Evolutionary conservation across 2,113 vertebrate species (phyloP), one percentile per base, ranked within the genome.

Genomic region (Gasterosteus nipponicus): DNA sequence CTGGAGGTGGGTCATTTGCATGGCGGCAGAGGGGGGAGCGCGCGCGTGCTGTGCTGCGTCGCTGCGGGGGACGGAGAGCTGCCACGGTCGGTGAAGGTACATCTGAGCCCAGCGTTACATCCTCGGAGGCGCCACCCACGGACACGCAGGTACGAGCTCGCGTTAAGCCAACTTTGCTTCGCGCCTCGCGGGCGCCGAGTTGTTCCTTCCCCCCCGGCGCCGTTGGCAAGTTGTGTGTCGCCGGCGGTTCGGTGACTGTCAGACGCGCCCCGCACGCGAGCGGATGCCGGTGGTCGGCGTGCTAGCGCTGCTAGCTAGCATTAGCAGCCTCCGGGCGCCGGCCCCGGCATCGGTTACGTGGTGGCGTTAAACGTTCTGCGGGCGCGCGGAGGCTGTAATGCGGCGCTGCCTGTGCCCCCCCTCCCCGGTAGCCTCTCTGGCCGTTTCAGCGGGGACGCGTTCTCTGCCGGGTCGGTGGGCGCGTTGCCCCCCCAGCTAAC

Each of bases 251-350:
- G 61, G 64, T 59, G 80, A 60, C 84, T 90, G 88, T 91, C 88
- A 93, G 56, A 75, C 44, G 47, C 49, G 65, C 84, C 22, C 90
- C 89, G 87, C 87, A 86, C 87, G 86, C 78, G 78, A 60, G 10
- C 78, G 73, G 84, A 86, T 66, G 89, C 90, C 85, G 85, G 83
- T 38, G 77, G 85, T 74, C 85, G 86, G 86, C 81, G 80, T 57
- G 90, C 82, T 85, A 86, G 81, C 51, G 15, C 0, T n/a, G 81
- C 69, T 84, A 84, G 84, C 80, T 79, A 67, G 26, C 64, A 15
- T 60, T 73, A 78, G 77, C 73, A n/a, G n/a, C 53, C 44, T 35
- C n/a, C 41, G 4, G 33, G 29, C 31, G n/a, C 59, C 22, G 22
- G 22, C 22, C 22, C 22, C 22, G 44, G 31, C 61, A 22, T 5